Evolutionary conservation across 2,888 invertebrate species (phyloP), one percentile per base, ranked within the genome.

Genomic region (Diadegma fenestrale): DNA sequence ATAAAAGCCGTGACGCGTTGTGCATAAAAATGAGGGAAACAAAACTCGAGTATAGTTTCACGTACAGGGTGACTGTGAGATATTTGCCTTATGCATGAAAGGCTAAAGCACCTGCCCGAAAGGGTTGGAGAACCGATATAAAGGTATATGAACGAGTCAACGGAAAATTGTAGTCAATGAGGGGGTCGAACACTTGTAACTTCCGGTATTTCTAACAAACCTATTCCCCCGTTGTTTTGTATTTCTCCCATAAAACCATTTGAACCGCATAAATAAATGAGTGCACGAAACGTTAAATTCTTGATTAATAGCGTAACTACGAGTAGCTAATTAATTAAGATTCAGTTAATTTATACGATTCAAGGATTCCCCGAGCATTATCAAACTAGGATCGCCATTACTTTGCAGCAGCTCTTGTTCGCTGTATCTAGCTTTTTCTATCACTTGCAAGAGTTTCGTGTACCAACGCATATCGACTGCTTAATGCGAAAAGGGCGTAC

Each of bases 1-100:
- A 73, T 73, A 73, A 80, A 80, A 63, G 37, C 37, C 88, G 85
- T 90, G 90, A 90, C 91, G 88, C 82, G 85, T 30, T 41, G 19
- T n/a, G 48, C 54, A 26, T 48, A 19, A 19, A 54, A 45, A 63
- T 37, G 68, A 68, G 37, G 64, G 71, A 64, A 45, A 12, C 43
- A 80, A 84, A 73, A 82, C 77, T 87, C 82, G 85, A 37, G 37
- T 7, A 37, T 82, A 75, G 58, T 76, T 83, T 6, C 69, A 33
- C 69, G 61, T 48, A 41, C 41, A 68, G 51, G 30, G 54, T 68
- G 63, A 33, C 45, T 33, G 51, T 71, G 22, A 54, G 14, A 33
- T 61, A 14, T 63, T 37, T 12, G n/a, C 22, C 19, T 41, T 58
- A 43, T 48, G 54, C 54, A 54, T 30, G 76, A 82, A 80, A 64